Percentiles rank a stretch among this genome's conserved stretches.
Conservation (phyloP, 2,797 vertebrate genomes). For the Tauraco hartlaubi region DNA sequence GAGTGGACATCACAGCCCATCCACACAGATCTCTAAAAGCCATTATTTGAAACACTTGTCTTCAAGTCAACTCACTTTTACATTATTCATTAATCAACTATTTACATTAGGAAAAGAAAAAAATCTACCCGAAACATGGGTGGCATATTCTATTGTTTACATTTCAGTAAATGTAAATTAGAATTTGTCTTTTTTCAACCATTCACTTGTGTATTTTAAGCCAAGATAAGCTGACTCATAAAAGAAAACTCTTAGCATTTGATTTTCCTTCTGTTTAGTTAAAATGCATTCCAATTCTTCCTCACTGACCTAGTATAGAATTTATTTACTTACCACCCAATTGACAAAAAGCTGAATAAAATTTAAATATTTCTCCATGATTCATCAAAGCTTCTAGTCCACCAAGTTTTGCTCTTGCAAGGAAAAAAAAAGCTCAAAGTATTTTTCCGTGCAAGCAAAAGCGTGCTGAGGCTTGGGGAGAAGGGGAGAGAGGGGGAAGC, state of each 20-base stretch:
- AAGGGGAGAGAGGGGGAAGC: not conserved
- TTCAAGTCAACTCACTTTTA: not conserved
- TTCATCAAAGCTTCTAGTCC: not conserved
- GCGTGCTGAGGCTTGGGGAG: not conserved
- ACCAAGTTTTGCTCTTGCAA: not conserved
- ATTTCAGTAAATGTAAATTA: not conserved
- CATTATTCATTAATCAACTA: not conserved
- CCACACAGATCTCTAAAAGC: not conserved
- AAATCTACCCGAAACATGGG: fast-evolving
- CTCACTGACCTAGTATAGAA: not conserved
- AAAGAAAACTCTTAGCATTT: not conserved
- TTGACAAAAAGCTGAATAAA: not conserved
- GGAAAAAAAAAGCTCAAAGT: not conserved
- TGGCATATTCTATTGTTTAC: not conserved
- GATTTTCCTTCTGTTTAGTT: not conserved
- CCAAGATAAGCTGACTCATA: not conserved
- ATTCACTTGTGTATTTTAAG: not conserved
- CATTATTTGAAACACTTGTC: not conserved
- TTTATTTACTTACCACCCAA: not conserved
- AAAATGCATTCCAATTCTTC: not conserved
- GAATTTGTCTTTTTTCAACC: not conserved
- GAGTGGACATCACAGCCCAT: not conserved
- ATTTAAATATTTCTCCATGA: not conserved
- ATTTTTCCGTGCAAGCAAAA: not conserved
- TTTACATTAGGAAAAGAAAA: not conserved